phyloP scores from a whole-genome alignment of 30 jellyfish, hydroid and myxozoan species.

The Aurelia sp. region DNA sequence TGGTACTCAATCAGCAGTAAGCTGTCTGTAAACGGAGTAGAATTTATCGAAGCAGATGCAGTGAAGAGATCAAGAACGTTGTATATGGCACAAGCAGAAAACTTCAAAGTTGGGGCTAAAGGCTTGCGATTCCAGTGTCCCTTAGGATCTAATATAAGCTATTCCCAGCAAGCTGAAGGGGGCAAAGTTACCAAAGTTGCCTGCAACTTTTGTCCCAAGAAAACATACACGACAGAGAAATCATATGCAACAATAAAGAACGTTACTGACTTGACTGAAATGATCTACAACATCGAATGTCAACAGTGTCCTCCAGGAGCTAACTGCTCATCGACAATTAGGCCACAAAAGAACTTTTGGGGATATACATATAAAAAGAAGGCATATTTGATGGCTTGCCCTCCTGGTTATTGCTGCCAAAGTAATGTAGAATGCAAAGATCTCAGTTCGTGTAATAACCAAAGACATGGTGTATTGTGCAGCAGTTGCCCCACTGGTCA shows the following conservation, averaged over 20 bases:
- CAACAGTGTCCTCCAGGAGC: slow-evolving; percentile 26
- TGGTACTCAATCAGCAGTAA: neutral
- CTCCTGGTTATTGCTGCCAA: slow-evolving; percentile 43
- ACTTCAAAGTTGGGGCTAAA: neutral
- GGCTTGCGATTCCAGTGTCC: neutral
- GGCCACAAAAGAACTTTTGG: slow-evolving; percentile 26
- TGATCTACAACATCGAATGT: neutral
- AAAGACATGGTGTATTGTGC: slow-evolving; percentile 15
- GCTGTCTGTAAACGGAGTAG: neutral
- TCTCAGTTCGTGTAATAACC: slow-evolving; percentile 6
- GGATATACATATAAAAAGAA: slow-evolving; percentile 8
- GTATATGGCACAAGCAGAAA: neutral
- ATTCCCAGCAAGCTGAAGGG: neutral
- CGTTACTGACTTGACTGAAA: neutral
- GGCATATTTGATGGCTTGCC: slow-evolving; percentile 3
- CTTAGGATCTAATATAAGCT: neutral
- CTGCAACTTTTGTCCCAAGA: neutral
- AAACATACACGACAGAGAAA: neutral
- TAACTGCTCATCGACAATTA: neutral
- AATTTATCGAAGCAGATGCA: neutral
- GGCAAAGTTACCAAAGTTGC: neutral
- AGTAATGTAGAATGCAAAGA: neutral
- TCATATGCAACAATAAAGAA: neutral
- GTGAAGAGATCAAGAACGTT: neutral
- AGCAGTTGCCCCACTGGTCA: slow-evolving; percentile 11